Evolutionary conservation across 2,113 vertebrate genomes (phyloP), one percentile per base, ranked within the genome.

Genomic region (Columba livia): DNA sequence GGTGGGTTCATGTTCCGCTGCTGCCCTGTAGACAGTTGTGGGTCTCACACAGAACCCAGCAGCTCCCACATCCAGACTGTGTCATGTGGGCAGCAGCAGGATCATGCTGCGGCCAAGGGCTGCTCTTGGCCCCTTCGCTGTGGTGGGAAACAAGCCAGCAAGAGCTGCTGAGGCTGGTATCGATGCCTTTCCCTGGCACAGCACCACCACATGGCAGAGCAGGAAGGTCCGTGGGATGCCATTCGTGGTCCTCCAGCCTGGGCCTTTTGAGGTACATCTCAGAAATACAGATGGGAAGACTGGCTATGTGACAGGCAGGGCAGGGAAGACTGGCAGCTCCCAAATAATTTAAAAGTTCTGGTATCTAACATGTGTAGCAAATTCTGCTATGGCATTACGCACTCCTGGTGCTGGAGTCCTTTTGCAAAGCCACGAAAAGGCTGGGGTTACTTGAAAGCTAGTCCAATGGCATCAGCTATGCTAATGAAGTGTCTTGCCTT

Each of bases 241-340:
- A 13, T 5, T 44, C 34, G 34, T 0, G 0, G 7, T 40, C 25
- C 32, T 57, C 77, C 65, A 47, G 32, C 51, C 40, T 56, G 8
- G 44, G 44, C 47, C 66, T 67, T 56, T 15, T 5, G 12, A 54
- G 47, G 24, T 42, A 9, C 3, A 1, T 19, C 71, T 78, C 19
- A 13, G 51, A 40, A 60, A 10, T 7, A 42, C 34, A 21, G 0
- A 0, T 14, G 26, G 48, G 15, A 79, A 9, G 15, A 16, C 31
- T 24, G 51, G 31, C 5, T 38, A 28, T 1, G 2, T 40, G 36
- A 40, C 51, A 56, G 20, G 32, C 15, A 32, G 11, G 11, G 24
- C n/a, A 34, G 28, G 24, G 24, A 71, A 26, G 38, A 38, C 58
- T 24, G 65, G 47, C 24, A 71, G 42, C 60, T 67, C 29, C 53